These are phyloP conservation scores for Sorex araneus DNA, from an alignment of 2,113 vertebrate species.

Conservation along the genomic window DNA sequence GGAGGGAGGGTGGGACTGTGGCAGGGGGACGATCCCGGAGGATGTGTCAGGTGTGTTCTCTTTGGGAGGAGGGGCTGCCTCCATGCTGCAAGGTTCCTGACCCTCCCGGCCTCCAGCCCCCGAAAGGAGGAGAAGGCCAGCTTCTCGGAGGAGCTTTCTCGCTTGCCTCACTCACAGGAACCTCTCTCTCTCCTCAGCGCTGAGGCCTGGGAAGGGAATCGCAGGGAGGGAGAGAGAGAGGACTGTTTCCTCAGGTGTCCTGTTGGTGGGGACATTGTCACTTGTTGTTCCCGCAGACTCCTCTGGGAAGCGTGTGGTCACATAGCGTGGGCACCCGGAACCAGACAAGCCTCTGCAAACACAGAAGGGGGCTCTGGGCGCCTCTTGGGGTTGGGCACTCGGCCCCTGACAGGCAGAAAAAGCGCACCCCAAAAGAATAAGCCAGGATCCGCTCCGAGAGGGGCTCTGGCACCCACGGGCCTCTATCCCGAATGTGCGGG, in stretches of 20 bases:
- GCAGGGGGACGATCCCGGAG: too few relatives aligned
- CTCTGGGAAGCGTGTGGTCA: neutral
- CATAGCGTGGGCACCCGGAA: neutral
- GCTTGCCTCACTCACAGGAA: neutral
- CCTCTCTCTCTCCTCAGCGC: neutral
- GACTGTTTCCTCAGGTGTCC: constrained; percentile 77
- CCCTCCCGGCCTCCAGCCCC: neutral
- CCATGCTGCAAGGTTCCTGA: neutral
- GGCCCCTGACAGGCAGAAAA: neutral
- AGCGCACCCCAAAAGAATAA: neutral
- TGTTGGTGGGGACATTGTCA: constrained; percentile 84
- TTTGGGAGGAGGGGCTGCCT: neutral
- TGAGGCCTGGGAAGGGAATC: constrained; percentile 18
- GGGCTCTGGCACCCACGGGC: neutral
- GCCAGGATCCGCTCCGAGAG: neutral
- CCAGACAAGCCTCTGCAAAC: neutral
- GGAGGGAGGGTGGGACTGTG: too few relatives aligned
- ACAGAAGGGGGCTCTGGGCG: neutral
- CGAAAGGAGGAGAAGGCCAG: constrained; percentile 18
- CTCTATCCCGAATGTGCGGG: neutral
- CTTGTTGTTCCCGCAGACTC: constrained; percentile 70
- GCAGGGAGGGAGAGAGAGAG: neutral
- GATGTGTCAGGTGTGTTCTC: neutral
- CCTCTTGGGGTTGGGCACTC: neutral
- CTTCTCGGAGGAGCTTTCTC: constrained; percentile 34